Conservation (phyloP, 2,113 vertebrate genomes). For the Psilopogon haemacephalus region DNA sequence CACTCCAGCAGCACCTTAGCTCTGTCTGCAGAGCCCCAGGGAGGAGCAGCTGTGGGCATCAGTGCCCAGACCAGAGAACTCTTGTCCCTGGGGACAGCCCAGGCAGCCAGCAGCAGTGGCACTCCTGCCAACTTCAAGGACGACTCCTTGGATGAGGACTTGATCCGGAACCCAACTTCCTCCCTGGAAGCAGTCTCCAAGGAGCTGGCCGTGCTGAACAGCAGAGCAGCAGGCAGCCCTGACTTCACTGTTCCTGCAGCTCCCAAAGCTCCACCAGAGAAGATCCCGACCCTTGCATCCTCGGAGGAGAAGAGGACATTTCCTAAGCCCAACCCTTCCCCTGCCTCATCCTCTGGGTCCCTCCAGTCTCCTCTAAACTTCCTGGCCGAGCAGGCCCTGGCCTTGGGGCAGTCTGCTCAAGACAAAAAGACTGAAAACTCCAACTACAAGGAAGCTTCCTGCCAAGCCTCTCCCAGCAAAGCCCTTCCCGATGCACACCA, state of each 20-base stretch:
- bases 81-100: constrained; percentile 11
- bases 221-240: constrained; percentile 60
- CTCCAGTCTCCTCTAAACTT: constrained; percentile 81
- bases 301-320: constrained; percentile 79
- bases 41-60: constrained; percentile 48
- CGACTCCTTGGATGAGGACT: constrained; percentile 75
- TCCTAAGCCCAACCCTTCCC: constrained; percentile 66
- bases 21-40: constrained; percentile 71
- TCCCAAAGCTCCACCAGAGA: constrained; percentile 65
- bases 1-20: constrained; percentile 57
- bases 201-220: constrained; percentile 74
- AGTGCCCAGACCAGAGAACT: constrained; percentile 58
- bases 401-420: constrained; percentile 74
- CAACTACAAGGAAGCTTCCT: constrained; percentile 74
- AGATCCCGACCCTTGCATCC: constrained; percentile 38
- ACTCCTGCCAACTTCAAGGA: constrained; percentile 65
- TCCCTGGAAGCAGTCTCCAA: constrained; percentile 74
- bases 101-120: constrained; percentile 29
- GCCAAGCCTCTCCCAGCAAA: constrained; percentile 69
- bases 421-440: constrained; percentile 78
- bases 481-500: constrained; percentile 64
- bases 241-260: constrained; percentile 65
- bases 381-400: constrained; percentile 79
- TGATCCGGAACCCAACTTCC: constrained; percentile 69
- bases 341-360: constrained; percentile 57